These are phyloP conservation scores for Lathronympha strigana DNA, from an alignment of 2,888 invertebrate genomes.

Conservation along the genomic window DNA sequence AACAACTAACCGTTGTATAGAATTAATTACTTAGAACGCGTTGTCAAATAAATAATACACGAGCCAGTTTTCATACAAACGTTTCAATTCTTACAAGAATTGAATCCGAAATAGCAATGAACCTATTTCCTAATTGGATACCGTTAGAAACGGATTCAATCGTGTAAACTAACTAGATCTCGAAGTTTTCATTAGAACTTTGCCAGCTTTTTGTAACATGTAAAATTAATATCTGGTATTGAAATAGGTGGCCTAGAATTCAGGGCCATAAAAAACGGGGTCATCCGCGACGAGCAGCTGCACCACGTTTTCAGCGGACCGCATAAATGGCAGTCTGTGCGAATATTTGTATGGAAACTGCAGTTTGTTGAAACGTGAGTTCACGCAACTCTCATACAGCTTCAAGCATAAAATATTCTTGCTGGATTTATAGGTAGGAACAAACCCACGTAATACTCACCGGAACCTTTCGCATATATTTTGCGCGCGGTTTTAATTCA, in stretches of 20 bases:
- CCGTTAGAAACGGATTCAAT: too few species aligned
- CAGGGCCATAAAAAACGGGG: conserved; percentile 34
- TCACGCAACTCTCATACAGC: conserved; percentile 25
- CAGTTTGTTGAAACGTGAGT: conserved; percentile 37
- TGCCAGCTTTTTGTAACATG: background rate
- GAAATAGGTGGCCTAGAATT: conserved; percentile 29
- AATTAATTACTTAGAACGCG: too few species aligned
- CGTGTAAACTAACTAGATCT: too few species aligned
- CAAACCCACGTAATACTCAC: background rate
- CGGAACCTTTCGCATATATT: conserved; percentile 9
- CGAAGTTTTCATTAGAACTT: too few species aligned
- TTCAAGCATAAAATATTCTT: conserved; percentile 28
- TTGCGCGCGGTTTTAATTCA: conserved; percentile 3
- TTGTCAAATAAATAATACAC: too few species aligned
- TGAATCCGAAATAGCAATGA: too few species aligned
- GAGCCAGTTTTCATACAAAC: too few species aligned
- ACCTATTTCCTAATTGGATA: too few species aligned
- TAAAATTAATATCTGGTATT: conserved; percentile 15
- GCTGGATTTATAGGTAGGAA: conserved; percentile 1
- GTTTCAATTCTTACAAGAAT: too few species aligned
- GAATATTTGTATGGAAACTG: conserved; percentile 42
- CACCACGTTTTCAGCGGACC: conserved; percentile 33
- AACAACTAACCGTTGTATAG: too few species aligned
- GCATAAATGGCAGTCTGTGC: conserved; percentile 33
- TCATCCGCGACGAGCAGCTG: conserved; percentile 26